phyloP scores from a whole-genome alignment of 2,113 vertebrate species.

The Stegastes partitus region DNA sequence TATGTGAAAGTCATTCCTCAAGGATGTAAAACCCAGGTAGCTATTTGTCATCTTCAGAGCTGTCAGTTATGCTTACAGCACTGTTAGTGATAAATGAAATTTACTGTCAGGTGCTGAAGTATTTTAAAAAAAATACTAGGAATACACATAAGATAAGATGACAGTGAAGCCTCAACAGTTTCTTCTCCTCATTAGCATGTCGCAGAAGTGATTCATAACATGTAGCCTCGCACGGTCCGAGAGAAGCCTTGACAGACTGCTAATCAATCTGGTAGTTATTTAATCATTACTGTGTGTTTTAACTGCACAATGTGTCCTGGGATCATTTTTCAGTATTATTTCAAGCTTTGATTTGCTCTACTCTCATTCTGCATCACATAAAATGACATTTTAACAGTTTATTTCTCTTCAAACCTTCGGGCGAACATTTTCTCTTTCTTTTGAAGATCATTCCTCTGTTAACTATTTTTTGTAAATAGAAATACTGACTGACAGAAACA shows the following conservation, averaged over 20 bases:
- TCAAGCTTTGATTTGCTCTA: neutral
- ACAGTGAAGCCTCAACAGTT: slow-evolving; percentile 5
- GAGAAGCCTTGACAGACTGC: neutral
- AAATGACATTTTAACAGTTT: neutral
- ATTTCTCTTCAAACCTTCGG: slow-evolving; percentile 22
- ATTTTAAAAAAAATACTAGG: slow-evolving; percentile 3
- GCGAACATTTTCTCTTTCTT: slow-evolving; percentile 15
- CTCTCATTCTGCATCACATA: neutral
- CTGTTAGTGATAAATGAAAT: slow-evolving; percentile 30
- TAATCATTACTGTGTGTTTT: slow-evolving; percentile 38
- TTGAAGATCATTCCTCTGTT: slow-evolving; percentile 11
- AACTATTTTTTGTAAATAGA: slow-evolving; percentile 24
- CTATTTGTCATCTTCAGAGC: slow-evolving; percentile 50
- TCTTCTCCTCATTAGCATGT: slow-evolving; percentile 27
- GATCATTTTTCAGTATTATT: slow-evolving; percentile 13
- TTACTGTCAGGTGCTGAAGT: slow-evolving; percentile 33
- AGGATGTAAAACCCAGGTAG: slow-evolving; percentile 21
- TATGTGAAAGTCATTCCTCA: slow-evolving; percentile 38
- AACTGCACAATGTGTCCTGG: neutral
- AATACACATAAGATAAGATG: neutral
- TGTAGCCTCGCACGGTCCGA: neutral
- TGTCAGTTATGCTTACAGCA: slow-evolving; percentile 39
- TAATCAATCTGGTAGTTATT: neutral
- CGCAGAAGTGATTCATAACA: slow-evolving; percentile 39
- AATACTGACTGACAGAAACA: slow-evolving; percentile 26